Percentiles rank a stretch among this genome's conserved stretches.
Conservation (phyloP, 1,140 invertebrate genomes). For the Hyphantria cunea region DNA sequence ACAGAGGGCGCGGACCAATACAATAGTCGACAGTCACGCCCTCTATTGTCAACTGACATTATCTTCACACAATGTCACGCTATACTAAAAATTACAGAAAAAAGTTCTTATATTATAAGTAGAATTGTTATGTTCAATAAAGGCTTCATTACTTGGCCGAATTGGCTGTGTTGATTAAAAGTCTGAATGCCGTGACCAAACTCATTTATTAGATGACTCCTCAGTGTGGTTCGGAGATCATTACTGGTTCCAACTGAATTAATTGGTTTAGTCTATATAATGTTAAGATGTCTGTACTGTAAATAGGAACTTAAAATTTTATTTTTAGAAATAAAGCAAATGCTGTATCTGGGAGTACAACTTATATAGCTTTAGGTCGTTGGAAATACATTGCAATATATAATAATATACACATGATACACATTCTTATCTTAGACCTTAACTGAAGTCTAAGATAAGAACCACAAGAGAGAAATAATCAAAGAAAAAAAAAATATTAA, state of each 20-base stretch:
- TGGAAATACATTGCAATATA: too few species aligned
- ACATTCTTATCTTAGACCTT: too few species aligned
- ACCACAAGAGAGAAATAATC: too few species aligned
- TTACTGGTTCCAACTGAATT: constrained; percentile 15
- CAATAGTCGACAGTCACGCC: constrained; percentile 44
- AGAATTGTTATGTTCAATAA: constrained; percentile 5
- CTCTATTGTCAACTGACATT: constrained; percentile 52
- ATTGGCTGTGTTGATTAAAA: constrained; percentile 9
- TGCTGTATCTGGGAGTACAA: too few species aligned
- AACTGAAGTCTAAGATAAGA: too few species aligned
- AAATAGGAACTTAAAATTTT: background rate
- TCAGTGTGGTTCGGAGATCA: background rate
- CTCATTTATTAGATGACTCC: constrained; percentile 16
- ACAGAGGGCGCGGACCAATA: constrained; percentile 48
- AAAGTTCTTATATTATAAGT: constrained; percentile 4
- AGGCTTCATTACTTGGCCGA: constrained; percentile 8
- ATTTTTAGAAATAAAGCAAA: background rate
- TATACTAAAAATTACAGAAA: constrained; percentile 24
- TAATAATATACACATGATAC: too few species aligned
- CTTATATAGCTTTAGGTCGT: too few species aligned
- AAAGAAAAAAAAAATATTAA: too few species aligned
- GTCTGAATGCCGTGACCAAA: constrained; percentile 20
- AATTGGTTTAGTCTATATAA: background rate
- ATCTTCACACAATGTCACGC: constrained; percentile 27
- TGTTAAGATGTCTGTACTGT: background rate